phyloP scores from a whole-genome alignment of 2,797 vertebrate genomes.

The Sphenodon punctatus region DNA sequence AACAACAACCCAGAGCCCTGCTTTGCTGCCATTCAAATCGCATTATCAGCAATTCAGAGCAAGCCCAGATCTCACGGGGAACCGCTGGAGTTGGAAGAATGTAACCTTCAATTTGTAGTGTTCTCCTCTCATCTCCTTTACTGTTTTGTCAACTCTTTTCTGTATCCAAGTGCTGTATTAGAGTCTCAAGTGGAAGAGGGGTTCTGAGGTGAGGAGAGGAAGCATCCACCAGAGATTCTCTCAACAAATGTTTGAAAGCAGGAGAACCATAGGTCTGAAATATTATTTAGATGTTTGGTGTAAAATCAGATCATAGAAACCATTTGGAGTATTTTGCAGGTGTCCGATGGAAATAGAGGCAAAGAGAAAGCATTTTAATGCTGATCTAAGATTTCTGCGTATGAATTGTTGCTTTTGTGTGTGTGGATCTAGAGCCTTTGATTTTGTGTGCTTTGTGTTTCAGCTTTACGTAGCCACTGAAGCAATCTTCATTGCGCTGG shows the following conservation, averaged over 20 bases:
- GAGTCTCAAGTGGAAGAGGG: background rate
- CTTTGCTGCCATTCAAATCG: too few relatives aligned
- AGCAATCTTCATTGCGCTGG: slow-evolving; percentile 75
- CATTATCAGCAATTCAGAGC: too few relatives aligned
- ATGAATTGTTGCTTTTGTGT: background rate
- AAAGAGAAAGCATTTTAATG: background rate
- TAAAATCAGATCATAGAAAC: too few relatives aligned
- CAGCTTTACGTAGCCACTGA: slow-evolving; percentile 81
- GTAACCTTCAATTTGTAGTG: too few relatives aligned
- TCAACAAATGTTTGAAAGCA: background rate
- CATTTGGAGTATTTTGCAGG: accelerated
- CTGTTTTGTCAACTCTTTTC: background rate
- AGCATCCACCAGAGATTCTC: background rate
- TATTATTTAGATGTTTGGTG: too few relatives aligned
- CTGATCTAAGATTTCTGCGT: background rate
- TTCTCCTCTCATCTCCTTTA: too few relatives aligned
- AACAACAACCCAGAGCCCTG: too few relatives aligned
- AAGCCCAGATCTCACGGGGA: too few relatives aligned
- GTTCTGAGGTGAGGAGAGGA: background rate
- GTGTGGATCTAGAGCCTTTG: background rate
- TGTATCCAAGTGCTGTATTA: background rate
- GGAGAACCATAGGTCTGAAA: background rate
- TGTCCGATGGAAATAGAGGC: background rate
- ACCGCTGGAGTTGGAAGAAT: too few relatives aligned
- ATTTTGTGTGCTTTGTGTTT: slow-evolving; percentile 26